phyloP scores from a whole-genome alignment of 2,113 vertebrate genomes.

The Crocuta crocuta region DNA sequence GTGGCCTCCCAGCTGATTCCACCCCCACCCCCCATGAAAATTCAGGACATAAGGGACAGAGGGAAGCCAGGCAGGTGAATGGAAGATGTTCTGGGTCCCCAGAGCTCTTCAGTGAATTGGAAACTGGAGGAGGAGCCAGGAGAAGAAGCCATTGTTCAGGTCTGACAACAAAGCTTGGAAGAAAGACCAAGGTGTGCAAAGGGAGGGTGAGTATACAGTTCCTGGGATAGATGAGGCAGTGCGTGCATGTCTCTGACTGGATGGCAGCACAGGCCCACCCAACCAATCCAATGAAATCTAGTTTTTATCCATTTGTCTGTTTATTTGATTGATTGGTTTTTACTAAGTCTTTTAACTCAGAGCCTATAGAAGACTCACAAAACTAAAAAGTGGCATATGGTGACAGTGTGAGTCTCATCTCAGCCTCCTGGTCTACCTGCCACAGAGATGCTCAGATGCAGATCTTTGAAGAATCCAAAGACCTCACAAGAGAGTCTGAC shows the following conservation, averaged over 20 bases:
- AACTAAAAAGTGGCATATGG: neutral
- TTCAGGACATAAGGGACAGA: neutral
- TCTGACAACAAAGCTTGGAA: neutral
- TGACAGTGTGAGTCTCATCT: too few species aligned
- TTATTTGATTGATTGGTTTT: neutral
- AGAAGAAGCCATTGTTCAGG: neutral
- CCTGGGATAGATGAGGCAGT: neutral
- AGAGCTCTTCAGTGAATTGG: neutral
- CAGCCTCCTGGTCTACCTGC: fast-evolving
- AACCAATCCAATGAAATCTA: neutral
- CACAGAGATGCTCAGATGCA: neutral
- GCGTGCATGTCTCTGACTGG: neutral
- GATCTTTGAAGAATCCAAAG: neutral
- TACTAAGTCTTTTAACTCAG: neutral
- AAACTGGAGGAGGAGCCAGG: neutral
- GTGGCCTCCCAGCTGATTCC: neutral
- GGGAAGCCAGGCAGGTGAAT: neutral
- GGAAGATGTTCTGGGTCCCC: too few species aligned
- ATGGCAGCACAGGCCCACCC: neutral
- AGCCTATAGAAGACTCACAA: neutral
- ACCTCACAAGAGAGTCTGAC: neutral
- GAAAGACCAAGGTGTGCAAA: neutral
- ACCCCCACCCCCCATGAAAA: neutral
- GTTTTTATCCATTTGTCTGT: neutral
- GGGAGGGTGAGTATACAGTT: neutral